phyloP scores from a whole-genome alignment of 2,797 vertebrate genomes.

The Crypturellus tataupa region DNA sequence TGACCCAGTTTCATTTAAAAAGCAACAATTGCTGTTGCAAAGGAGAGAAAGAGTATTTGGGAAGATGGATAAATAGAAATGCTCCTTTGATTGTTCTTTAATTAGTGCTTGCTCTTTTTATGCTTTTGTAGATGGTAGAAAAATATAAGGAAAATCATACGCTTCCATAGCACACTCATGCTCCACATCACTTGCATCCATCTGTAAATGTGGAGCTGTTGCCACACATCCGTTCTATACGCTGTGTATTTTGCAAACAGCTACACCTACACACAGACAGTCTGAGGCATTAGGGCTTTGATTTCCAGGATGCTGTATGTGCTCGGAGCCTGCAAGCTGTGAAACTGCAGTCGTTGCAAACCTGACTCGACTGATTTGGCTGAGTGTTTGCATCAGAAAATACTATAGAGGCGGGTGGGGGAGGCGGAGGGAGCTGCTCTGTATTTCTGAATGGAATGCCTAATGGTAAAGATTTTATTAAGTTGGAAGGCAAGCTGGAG shows the following conservation, averaged over 20 bases:
- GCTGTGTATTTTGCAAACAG: constrained; percentile 30
- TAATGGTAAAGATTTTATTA: not conserved
- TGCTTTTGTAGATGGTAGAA: not conserved
- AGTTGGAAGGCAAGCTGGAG: not conserved
- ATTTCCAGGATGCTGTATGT: constrained; percentile 18
- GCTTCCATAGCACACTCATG: not conserved
- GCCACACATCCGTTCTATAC: not conserved
- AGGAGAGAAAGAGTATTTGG: not conserved
- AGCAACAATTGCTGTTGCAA: not conserved
- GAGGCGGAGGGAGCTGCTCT: not conserved
- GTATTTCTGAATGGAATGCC: not conserved
- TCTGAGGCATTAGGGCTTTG: not conserved
- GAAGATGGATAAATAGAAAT: not conserved
- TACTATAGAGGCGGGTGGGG: not conserved
- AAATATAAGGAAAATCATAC: not conserved
- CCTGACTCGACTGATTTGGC: constrained; percentile 24
- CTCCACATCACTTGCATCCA: constrained; percentile 35
- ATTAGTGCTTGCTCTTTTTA: not conserved
- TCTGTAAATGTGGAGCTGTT: constrained; percentile 46
- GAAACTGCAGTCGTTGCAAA: constrained; percentile 24
- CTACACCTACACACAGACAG: constrained; percentile 38
- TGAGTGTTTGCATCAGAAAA: not conserved
- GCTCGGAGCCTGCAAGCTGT: not conserved
- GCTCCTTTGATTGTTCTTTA: not conserved
- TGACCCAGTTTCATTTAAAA: not conserved